Percentiles rank a stretch among this genome's conserved stretches.
Conservation (phyloP, 2,797 vertebrate species). For the Lycodopsis pacificus region DNA sequence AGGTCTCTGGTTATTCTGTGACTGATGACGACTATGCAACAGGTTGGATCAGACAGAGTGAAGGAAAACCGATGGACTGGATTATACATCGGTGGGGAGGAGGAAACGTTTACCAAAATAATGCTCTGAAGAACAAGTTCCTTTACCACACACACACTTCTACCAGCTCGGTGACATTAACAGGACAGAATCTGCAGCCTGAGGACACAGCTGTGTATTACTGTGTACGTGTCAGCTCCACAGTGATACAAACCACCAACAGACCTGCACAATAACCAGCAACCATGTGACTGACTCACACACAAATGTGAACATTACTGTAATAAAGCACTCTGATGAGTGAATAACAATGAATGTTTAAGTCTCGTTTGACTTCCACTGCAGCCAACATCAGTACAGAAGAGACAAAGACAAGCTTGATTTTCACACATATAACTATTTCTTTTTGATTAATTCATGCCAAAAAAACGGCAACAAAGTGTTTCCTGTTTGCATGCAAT, state of each 20-base stretch:
- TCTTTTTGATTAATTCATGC: too few species aligned
- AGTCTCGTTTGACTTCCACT: too few species aligned
- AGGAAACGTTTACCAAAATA: background rate
- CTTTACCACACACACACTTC: background rate
- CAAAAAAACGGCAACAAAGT: too few species aligned
- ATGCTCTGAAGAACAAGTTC: slow-evolving; percentile 18
- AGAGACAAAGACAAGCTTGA: too few species aligned
- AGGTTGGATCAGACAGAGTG: slow-evolving; percentile 44
- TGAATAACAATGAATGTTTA: too few species aligned
- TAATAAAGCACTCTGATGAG: too few species aligned
- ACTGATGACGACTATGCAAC: too few species aligned
- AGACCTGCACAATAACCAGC: background rate
- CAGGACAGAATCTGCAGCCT: background rate
- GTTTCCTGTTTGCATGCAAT: too few species aligned
- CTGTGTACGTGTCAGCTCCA: slow-evolving; percentile 14
- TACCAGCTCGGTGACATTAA: background rate
- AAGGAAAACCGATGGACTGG: slow-evolving; percentile 13
- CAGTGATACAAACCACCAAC: background rate
- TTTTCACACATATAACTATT: too few species aligned
- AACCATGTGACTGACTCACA: background rate
- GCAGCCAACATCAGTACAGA: too few species aligned
- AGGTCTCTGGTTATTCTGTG: too few species aligned
- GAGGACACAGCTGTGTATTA: slow-evolving; percentile 13
- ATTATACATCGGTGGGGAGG: background rate
- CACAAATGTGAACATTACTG: too few species aligned